Evolutionary conservation across 2,888 invertebrate genomes (phyloP).

Genomic region (Orgyia antiqua): DNA sequence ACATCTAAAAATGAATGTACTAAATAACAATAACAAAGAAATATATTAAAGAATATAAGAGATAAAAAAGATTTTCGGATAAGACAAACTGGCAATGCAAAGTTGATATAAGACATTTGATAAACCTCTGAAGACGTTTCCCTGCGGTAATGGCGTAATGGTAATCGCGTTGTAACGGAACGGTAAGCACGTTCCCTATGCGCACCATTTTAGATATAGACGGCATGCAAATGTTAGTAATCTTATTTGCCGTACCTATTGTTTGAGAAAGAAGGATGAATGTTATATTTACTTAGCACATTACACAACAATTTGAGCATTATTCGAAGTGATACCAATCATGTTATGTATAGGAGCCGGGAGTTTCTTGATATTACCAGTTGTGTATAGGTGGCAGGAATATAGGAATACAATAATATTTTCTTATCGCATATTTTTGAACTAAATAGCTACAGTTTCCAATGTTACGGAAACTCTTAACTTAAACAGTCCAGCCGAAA

Average conservation of each 20-base stretch:
- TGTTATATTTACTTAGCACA: slow-evolving; percentile 11
- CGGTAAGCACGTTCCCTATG: slow-evolving; percentile 34
- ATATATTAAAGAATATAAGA: too few relatives aligned
- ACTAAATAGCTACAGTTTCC: too few relatives aligned
- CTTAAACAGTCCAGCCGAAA: too few relatives aligned
- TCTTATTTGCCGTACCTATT: slow-evolving; percentile 27
- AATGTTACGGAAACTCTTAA: too few relatives aligned
- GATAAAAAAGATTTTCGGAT: too few relatives aligned
- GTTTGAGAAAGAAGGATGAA: slow-evolving; percentile 15
- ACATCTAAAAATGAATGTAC: too few relatives aligned
- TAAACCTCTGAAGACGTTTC: slow-evolving; percentile 30
- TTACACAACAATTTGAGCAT: neutral
- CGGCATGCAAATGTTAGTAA: slow-evolving; percentile 53
- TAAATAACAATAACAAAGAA: too few relatives aligned
- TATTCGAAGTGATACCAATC: neutral
- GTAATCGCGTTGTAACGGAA: slow-evolving; percentile 47
- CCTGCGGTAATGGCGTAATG: slow-evolving; percentile 35
- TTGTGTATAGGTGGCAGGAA: too few relatives aligned
- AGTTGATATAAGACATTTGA: slow-evolving; percentile 33
- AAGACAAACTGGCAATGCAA: slow-evolving; percentile 18
- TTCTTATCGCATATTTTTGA: too few relatives aligned
- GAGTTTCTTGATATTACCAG: too few relatives aligned
- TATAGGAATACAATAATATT: too few relatives aligned
- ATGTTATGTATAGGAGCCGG: too few relatives aligned
- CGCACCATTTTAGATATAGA: slow-evolving; percentile 40